Conservation (phyloP, 2,888 invertebrate genomes). For the Chrysotoxum bicinctum region DNA sequence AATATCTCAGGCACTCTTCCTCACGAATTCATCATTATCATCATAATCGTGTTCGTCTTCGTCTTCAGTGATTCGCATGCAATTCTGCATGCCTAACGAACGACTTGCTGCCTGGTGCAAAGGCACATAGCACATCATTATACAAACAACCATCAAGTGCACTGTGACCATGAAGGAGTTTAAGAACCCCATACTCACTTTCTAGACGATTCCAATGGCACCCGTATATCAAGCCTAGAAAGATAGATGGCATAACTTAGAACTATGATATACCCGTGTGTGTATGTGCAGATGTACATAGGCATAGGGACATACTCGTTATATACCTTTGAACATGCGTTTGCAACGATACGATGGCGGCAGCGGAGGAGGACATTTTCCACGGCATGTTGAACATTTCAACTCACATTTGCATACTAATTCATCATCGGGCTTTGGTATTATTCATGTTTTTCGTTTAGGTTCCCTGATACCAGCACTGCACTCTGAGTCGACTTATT, state of each 20-base stretch:
- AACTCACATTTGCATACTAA: constrained; percentile 69
- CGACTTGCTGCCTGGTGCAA: constrained; percentile 15
- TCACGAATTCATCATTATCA: constrained; percentile 60
- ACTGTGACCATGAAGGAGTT: constrained; percentile 70
- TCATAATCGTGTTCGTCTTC: constrained; percentile 19
- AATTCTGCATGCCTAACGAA: constrained; percentile 44
- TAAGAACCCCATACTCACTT: constrained; percentile 63
- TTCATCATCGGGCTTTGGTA: constrained; percentile 67
- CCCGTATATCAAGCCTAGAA: constrained; percentile 43
- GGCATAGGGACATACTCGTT: background rate
- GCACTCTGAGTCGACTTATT: background rate
- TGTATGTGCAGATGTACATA: background rate
- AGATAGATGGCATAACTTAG: constrained; percentile 58
- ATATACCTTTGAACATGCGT: constrained; percentile 32
- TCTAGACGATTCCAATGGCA: constrained; percentile 62
- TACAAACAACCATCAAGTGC: constrained; percentile 45
- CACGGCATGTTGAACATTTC: constrained; percentile 68
- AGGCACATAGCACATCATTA: constrained; percentile 23
- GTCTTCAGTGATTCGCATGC: constrained; percentile 35
- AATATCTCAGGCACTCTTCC: constrained; percentile 37
- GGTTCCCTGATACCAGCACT: background rate
- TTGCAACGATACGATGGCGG: background rate
- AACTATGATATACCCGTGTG: constrained; percentile 28
- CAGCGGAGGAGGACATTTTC: constrained; percentile 47
- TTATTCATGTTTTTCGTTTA: constrained; percentile 26